Percentiles rank a stretch among this genome's conserved stretches.
phyloP scores from a whole-genome alignment of 2,797 vertebrate genomes.

The Philypnodon macrostomus region DNA sequence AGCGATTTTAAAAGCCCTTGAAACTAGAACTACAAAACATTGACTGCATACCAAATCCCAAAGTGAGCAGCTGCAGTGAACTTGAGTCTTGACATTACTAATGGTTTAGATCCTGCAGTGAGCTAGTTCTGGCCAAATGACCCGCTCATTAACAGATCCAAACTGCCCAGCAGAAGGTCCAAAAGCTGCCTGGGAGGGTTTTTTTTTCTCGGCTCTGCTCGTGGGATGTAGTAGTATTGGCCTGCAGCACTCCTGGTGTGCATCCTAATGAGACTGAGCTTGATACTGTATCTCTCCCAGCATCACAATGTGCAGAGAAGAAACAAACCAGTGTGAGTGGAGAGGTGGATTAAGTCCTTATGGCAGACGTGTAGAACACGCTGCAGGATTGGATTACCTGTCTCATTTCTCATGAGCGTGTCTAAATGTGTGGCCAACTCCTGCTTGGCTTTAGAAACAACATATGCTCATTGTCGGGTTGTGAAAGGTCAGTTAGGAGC shows the following conservation, averaged over 20 bases:
- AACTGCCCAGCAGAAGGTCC: not conserved
- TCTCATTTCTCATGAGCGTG: slow-evolving; percentile 22
- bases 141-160: slow-evolving; percentile 27
- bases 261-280: slow-evolving; percentile 45
- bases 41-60: not conserved
- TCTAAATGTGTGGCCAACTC: slow-evolving; percentile 27
- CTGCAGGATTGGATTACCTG: slow-evolving; percentile 29
- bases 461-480: slow-evolving; percentile 35
- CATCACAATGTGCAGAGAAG: slow-evolving; percentile 13
- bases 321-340: slow-evolving; percentile 7
- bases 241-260: slow-evolving; percentile 36
- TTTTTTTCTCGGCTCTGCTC: slow-evolving; percentile 29
- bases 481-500: slow-evolving; percentile 28
- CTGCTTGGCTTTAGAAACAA: slow-evolving; percentile 38
- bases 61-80: slow-evolving; percentile 7
- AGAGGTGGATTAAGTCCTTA: not conserved
- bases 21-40: not conserved
- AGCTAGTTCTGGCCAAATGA: slow-evolving; percentile 21
- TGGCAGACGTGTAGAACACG: slow-evolving; percentile 17
- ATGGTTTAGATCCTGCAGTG: slow-evolving; percentile 1
- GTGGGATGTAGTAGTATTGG: slow-evolving; percentile 40
- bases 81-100: slow-evolving; percentile 13
- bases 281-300: slow-evolving; percentile 27
- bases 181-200: slow-evolving; percentile 8
- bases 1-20: too few species aligned